phyloP scores from a whole-genome alignment of 2,888 invertebrate genomes.

The Dolichopus griseipennis region DNA sequence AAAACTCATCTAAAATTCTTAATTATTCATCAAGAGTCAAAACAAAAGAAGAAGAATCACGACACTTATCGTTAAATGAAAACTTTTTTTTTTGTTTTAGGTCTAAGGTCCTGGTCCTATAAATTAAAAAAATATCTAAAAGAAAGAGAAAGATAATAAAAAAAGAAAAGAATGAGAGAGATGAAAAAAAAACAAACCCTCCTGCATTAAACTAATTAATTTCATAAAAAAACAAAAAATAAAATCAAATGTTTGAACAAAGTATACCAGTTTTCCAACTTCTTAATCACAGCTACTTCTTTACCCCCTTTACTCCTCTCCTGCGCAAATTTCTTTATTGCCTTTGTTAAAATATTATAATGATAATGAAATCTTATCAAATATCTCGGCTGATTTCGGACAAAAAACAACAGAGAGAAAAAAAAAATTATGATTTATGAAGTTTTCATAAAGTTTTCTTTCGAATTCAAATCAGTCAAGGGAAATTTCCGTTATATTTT shows the following conservation, averaged over 20 bases:
- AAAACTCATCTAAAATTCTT: background rate
- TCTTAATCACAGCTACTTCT: background rate
- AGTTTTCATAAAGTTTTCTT: too few relatives aligned
- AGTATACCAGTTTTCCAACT: background rate
- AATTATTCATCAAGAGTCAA: background rate
- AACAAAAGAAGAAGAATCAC: background rate
- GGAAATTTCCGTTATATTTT: too few relatives aligned
- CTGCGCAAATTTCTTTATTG: too few relatives aligned
- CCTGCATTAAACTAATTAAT: background rate
- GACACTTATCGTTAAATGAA: conserved; percentile 6
- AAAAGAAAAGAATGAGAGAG: too few relatives aligned
- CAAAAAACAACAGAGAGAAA: too few relatives aligned
- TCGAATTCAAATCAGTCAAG: too few relatives aligned
- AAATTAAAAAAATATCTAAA: background rate
- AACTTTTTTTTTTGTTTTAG: background rate
- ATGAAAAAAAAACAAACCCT: background rate
- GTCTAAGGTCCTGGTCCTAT: too few relatives aligned
- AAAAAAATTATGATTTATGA: too few relatives aligned
- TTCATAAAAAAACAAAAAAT: background rate
- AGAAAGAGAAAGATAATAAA: too few relatives aligned
- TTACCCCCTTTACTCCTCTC: too few relatives aligned
- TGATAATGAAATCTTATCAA: background rate
- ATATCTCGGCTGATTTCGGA: background rate
- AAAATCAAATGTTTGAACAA: background rate
- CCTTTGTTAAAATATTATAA: background rate